Base-by-base conservation (phyloP, 2,113 vertebrate species). In the Piaya cayana region DNA sequence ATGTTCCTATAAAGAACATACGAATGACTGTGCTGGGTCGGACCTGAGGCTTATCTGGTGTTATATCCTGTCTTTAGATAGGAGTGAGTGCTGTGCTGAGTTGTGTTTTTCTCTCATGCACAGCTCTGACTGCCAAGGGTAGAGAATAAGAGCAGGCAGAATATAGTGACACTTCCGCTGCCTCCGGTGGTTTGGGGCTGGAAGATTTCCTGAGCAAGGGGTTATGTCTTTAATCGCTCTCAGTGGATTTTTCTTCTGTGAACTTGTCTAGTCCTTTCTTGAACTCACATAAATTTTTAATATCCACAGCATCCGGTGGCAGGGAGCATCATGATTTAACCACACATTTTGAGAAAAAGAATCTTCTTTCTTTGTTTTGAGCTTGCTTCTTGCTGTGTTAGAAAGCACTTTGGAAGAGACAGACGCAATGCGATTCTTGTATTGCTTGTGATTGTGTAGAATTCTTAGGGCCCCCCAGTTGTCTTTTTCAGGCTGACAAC, bases 221-320 rank as follows among this genome's bases (percentile, higher is more conserved):
- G 13, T 92, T 92, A 81, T 47, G 42, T 77, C 77, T 94, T 81
- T 89, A 87, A 86, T 84, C 71, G 65, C 56, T 78, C 81, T 92
- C 83, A 37, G 36, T 70, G 37, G 84, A 55, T 67, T 75, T 91
- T 91, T 78, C 65, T 91, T 87, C 81, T 82, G 47, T 89, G 84
- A 92, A 87, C 25, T 94, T 78, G 20, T 43, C n/a, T 81, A 83
- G 45, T 77, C 42, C 69, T 89, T 82, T 81, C 60, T 82, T 81
- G 62, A 91, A 58, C 56, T 37, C 26, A 52, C 43, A 75, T 77
- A 78, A 22, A 86, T 84, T 79, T 84, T 91, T 84, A 60, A 86
- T 79, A 82, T 79, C 56, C 62, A 39, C 65, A 64, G 56, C 58
- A 75, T 87, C 74, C 0, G 1, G 74, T 94, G 45, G 12, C 56